phyloP scores from a whole-genome alignment of 2,113 vertebrate genomes.

The Engraulis encrasicolus region DNA sequence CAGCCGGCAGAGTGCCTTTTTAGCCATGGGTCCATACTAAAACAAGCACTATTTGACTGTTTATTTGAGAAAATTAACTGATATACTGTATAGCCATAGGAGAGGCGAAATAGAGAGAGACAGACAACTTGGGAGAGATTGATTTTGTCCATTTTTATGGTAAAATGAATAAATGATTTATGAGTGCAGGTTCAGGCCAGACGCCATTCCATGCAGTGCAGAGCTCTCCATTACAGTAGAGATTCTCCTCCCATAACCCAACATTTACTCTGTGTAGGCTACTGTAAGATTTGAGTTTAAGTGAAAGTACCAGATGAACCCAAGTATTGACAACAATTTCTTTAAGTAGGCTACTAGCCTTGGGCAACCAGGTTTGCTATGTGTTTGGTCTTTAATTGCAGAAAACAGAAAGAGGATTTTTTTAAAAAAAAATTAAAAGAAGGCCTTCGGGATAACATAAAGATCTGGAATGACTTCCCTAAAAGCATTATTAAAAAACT shows the following conservation, averaged over 20 bases:
- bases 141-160: too few species aligned
- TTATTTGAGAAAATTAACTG: too few species aligned
- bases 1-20: too few species aligned
- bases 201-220: conserved; percentile 49
- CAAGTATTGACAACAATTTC: not conserved
- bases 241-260: not conserved
- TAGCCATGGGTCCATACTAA: too few species aligned
- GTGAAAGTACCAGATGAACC: not conserved
- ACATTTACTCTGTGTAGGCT: not conserved
- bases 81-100: too few species aligned
- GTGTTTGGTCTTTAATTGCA: not conserved
- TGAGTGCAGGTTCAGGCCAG: conserved; percentile 54
- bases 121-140: not conserved
- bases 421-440: not conserved
- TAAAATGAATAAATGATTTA: conserved; percentile 66
- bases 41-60: too few species aligned
- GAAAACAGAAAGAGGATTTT: not conserved
- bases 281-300: not conserved
- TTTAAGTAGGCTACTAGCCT: not conserved
- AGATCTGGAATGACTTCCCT: not conserved
- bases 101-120: not conserved
- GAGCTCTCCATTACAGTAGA: not conserved
- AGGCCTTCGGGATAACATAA: not conserved
- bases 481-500: not conserved
- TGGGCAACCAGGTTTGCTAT: not conserved